phyloP scores from a whole-genome alignment of 1,140 invertebrate genomes.

The Babylonia areolata region DNA sequence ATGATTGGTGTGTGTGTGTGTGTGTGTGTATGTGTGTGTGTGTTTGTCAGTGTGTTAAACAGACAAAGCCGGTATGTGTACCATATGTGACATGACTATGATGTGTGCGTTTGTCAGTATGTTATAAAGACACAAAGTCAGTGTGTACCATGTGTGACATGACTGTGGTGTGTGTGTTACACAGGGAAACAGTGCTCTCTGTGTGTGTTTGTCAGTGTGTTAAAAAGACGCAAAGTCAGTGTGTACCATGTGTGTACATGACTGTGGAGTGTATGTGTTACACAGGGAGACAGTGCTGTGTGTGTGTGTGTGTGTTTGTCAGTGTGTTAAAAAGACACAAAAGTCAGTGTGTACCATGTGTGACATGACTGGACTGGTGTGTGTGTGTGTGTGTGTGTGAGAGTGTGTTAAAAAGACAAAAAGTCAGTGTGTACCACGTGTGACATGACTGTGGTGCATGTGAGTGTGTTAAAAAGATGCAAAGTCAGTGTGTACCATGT shows the following conservation, averaged over 20 bases:
- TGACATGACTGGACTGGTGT: not conserved
- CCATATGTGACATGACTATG: no score
- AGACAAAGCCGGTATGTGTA: no score
- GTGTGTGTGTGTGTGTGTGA: not conserved
- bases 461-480: no score
- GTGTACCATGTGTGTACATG: no score
- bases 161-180: constrained; percentile 24
- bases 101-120: not conserved
- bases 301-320: no score
- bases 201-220: not conserved
- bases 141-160: no score
- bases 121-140: no score
- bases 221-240: no score
- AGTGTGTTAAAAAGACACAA: no score
- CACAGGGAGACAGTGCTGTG: constrained; percentile 82
- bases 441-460: no score
- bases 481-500: not conserved
- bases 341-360: no score
- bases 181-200: constrained; percentile 85
- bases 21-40: not conserved
- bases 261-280: no score
- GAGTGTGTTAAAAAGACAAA: not conserved
- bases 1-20: not conserved
- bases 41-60: not conserved
- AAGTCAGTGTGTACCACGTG: not conserved